Evolutionary conservation across 1,140 invertebrate species (phyloP).

Genomic region (Aethina tumida): DNA sequence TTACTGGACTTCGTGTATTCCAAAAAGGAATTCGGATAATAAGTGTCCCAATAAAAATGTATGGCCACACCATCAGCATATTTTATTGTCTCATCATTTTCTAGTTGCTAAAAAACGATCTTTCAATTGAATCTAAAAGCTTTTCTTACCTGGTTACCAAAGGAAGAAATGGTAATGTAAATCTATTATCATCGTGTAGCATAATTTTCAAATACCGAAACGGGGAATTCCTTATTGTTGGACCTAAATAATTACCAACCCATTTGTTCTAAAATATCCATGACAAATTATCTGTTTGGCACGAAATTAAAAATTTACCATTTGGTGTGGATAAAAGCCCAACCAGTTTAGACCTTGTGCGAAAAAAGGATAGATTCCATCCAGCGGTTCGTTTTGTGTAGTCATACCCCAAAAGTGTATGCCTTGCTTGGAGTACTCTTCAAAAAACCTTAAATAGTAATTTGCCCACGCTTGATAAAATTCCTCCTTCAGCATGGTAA

Average conservation of each 20-base stretch:
- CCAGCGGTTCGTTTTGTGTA: no score
- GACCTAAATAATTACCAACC: conserved; percentile 57
- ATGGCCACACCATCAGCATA: conserved; percentile 69
- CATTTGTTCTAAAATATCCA: conserved; percentile 50
- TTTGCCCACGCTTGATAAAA: no score
- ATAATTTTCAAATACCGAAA: conserved; percentile 51
- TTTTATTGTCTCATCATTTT: conserved; percentile 25
- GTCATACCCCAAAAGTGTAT: no score
- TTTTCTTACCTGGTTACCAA: conserved; percentile 42
- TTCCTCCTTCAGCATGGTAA: no score
- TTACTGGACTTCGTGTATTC: conserved; percentile 46
- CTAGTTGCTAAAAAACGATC: conserved; percentile 7
- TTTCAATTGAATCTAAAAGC: conserved; percentile 1
- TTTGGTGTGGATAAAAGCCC: no score
- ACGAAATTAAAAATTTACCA: no score
- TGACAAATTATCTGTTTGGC: no score
- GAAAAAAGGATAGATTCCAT: no score
- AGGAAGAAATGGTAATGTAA: conserved; percentile 49
- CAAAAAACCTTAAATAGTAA: no score
- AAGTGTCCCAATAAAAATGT: conserved; percentile 65
- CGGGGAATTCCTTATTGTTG: conserved; percentile 46
- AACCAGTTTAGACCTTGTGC: no score
- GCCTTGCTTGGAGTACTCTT: no score
- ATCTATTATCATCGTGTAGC: conserved; percentile 64
- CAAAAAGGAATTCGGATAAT: conserved; percentile 38